These are phyloP conservation scores for Incurvaria masculella DNA, from an alignment of 2,888 invertebrate genomes.

Conservation along the genomic window DNA sequence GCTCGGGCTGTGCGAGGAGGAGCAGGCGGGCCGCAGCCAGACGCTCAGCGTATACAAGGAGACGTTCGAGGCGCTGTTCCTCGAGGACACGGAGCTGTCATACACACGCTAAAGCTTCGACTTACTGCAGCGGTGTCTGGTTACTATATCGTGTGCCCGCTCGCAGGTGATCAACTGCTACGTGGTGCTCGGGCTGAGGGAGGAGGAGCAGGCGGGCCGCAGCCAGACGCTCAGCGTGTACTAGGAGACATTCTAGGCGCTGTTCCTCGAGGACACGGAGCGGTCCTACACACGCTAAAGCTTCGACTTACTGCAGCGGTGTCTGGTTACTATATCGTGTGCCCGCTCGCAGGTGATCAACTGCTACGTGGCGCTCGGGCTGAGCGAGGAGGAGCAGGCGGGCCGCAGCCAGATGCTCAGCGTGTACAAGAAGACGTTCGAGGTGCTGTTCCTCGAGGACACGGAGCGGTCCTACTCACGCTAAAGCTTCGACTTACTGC, in stretches of 20 bases:
- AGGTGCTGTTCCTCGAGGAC: constrained; percentile 91
- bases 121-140: no score
- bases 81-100: constrained; percentile 93
- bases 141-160: no score
- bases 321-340: no score
- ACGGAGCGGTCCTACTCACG: constrained; percentile 93
- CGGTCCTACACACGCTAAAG: no score
- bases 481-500: constrained; percentile 95
- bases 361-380: constrained; percentile 92
- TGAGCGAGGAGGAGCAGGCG: constrained; percentile 91
- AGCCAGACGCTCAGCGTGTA: no score
- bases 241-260: no score
- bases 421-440: constrained; percentile 94
- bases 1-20: constrained; percentile 92
- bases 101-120: constrained; percentile 93
- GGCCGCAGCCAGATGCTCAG: constrained; percentile 74
- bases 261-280: no score
- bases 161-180: no score
- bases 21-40: constrained; percentile 72
- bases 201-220: no score
- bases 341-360: constrained; percentile 83
- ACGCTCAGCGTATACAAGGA: constrained; percentile 88
- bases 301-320: no score
- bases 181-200: no score
- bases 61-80: constrained; percentile 92